phyloP scores from a whole-genome alignment of 1,140 invertebrate species.

The Ruditapes philippinarum region DNA sequence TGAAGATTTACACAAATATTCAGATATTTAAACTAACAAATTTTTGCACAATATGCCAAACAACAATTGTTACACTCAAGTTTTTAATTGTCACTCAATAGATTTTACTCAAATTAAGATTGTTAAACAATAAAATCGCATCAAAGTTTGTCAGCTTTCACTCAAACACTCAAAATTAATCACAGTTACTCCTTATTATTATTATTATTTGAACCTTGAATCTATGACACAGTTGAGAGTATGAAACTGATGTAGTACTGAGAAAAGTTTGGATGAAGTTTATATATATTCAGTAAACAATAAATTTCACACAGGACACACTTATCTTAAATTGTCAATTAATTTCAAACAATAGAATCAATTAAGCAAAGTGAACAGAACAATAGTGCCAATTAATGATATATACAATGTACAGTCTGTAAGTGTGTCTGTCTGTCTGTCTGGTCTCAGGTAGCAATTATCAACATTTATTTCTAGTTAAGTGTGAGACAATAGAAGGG shows the following conservation, averaged over 20 bases:
- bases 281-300: conserved; percentile 21
- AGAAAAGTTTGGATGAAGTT: background rate
- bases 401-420: background rate
- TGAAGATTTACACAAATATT: background rate
- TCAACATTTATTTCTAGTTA: background rate
- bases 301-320: background rate
- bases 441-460: too few relatives aligned
- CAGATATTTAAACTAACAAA: background rate
- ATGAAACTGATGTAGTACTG: background rate
- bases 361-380: background rate
- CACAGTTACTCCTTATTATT: background rate
- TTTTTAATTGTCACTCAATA: background rate
- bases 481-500: background rate
- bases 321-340: conserved; percentile 39
- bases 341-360: conserved; percentile 31
- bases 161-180: background rate
- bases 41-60: background rate
- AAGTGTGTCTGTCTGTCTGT: conserved; percentile 49
- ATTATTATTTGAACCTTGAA: background rate
- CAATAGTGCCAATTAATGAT: conserved; percentile 35
- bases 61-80: background rate
- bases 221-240: background rate
- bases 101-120: background rate
- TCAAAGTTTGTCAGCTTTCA: background rate
- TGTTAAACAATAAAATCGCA: background rate